A percentile compares a stretch with the other conserved stretches of the same genome.
phyloP scores from a whole-genome alignment of 2,113 vertebrate species.

The Isichthys henryi region DNA sequence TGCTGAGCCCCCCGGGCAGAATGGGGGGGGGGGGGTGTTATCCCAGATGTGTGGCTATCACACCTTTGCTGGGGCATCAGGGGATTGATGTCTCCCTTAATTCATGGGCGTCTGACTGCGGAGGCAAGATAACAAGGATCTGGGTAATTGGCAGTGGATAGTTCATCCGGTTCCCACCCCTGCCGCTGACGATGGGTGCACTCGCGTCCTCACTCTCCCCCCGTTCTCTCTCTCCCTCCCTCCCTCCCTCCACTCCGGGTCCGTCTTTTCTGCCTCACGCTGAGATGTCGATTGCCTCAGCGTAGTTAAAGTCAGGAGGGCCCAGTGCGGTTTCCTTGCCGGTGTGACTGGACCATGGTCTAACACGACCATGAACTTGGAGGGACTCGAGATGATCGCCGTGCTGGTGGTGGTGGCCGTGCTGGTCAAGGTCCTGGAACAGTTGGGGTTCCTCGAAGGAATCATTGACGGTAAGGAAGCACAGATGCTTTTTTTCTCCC shows the following conservation, averaged over 20 bases:
- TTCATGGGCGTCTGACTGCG: slow-evolving; percentile 36
- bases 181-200: slow-evolving; percentile 38
- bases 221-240: slow-evolving; percentile 23
- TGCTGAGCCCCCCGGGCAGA: slow-evolving; percentile 11
- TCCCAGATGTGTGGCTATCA: slow-evolving; percentile 31
- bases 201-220: not conserved
- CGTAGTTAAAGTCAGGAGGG: slow-evolving; percentile 62
- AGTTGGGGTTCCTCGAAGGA: slow-evolving; percentile 90
- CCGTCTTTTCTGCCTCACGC: slow-evolving; percentile 44
- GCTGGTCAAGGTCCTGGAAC: slow-evolving; percentile 93
- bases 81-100: slow-evolving; percentile 29
- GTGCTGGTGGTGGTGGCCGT: slow-evolving; percentile 89
- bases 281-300: slow-evolving; percentile 51
- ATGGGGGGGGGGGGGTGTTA: slow-evolving; percentile 16
- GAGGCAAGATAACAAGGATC: slow-evolving; percentile 41
- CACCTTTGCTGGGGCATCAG: slow-evolving; percentile 31
- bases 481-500: slow-evolving; percentile 19
- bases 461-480: slow-evolving; percentile 85
- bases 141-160: slow-evolving; percentile 41
- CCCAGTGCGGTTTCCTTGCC: slow-evolving; percentile 30
- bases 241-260: slow-evolving; percentile 31
- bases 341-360: slow-evolving; percentile 71
- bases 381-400: slow-evolving; percentile 96
- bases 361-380: slow-evolving; percentile 84
- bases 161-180: slow-evolving; percentile 44